Conservation (phyloP, 2,113 vertebrate species). For the Nestor notabilis region DNA sequence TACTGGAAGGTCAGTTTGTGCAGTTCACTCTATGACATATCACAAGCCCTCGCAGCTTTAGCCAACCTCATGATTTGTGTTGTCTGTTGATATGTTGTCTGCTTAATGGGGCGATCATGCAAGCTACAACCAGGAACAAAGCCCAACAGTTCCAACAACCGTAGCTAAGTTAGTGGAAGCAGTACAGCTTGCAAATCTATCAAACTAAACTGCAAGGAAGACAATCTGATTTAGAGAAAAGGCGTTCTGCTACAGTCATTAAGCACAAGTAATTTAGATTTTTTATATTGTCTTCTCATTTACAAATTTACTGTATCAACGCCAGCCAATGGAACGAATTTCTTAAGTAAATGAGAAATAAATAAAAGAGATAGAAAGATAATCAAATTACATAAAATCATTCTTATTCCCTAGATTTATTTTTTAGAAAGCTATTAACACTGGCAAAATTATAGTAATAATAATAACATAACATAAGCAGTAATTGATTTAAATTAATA, state of each 20-base stretch:
- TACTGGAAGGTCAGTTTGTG: constrained; percentile 79
- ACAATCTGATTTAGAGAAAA: constrained; percentile 94
- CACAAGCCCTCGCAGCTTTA: constrained; percentile 79
- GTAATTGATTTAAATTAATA: constrained; percentile 84
- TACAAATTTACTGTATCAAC: constrained; percentile 88
- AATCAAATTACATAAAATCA: constrained; percentile 89
- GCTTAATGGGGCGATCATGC: constrained; percentile 98
- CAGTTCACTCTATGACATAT: constrained; percentile 72
- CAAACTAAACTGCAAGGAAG: constrained; percentile 88
- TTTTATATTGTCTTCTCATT: constrained; percentile 86
- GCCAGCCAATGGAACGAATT: constrained; percentile 91
- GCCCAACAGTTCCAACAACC: constrained; percentile 84
- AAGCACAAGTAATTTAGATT: constrained; percentile 90
- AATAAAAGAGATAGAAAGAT: constrained; percentile 88
- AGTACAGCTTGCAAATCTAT: constrained; percentile 84
- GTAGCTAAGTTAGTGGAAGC: constrained; percentile 81
- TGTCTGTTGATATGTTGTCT: constrained; percentile 91
- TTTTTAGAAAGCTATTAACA: constrained; percentile 80
- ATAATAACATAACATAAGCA: constrained; percentile 75
- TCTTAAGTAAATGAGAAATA: constrained; percentile 92
- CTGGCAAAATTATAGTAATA: constrained; percentile 76
- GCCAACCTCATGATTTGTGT: constrained; percentile 85
- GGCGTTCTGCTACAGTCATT: constrained; percentile 90
- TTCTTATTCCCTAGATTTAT: constrained; percentile 75
- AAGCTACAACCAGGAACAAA: constrained; percentile 96